Evolutionary conservation across 2,113 vertebrate genomes (phyloP).

Genomic region (Pteropus alecto): DNA sequence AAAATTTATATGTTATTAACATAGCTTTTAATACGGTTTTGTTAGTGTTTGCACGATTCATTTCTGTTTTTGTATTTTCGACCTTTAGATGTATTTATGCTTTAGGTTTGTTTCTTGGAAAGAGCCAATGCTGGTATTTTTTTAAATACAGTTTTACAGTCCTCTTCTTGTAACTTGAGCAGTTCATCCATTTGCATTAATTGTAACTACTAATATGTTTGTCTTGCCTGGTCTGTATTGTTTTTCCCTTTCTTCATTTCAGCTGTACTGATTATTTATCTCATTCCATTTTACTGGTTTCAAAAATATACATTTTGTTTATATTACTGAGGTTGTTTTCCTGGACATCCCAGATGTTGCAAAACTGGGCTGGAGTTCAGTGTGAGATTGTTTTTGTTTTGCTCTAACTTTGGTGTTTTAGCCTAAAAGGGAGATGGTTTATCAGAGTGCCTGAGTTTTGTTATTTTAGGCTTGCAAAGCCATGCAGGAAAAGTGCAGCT

Average conservation of each 20-base stretch:
- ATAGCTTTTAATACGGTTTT: not conserved
- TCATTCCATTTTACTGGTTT: not conserved
- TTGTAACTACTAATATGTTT: not conserved
- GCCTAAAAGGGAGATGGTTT: too few species aligned
- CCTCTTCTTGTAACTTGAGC: not conserved
- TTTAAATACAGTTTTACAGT: not conserved
- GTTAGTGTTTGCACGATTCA: not conserved
- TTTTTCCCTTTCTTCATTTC: not conserved
- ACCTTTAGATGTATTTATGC: not conserved
- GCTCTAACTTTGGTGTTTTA: not conserved
- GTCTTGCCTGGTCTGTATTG: not conserved
- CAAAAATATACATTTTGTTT: not conserved
- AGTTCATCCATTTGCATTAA: not conserved
- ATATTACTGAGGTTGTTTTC: not conserved
- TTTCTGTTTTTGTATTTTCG: not conserved
- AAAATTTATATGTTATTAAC: not conserved
- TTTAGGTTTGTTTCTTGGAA: slow-evolving; percentile 2
- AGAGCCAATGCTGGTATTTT: not conserved
- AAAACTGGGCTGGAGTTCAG: not conserved
- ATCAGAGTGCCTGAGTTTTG: not conserved
- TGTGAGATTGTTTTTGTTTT: not conserved
- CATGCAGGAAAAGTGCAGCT: not conserved
- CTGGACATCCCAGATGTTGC: not conserved
- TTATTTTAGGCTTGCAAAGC: not conserved
- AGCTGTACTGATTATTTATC: not conserved